Evolutionary conservation across 2,888 invertebrate genomes (phyloP).

Genomic region (Chymomyza fuscimana): DNA sequence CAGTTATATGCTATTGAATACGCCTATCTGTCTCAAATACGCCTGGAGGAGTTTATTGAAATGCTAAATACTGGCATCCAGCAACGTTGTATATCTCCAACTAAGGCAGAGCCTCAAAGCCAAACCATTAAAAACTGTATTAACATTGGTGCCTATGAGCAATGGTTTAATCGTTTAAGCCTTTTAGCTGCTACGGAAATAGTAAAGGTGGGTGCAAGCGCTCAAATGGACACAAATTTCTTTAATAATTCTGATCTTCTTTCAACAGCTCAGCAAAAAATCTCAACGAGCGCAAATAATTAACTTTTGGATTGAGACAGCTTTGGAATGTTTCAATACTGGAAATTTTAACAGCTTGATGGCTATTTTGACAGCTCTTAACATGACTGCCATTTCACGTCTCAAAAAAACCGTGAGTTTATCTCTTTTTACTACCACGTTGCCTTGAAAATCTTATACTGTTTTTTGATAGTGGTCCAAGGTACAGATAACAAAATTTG

Average conservation of each 20-base stretch:
- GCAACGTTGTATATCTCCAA: conserved; percentile 81
- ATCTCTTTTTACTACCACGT: not conserved
- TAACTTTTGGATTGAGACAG: conserved; percentile 97
- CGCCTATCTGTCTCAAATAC: conserved; percentile 94
- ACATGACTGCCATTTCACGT: conserved; percentile 94
- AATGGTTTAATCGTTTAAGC: conserved; percentile 96
- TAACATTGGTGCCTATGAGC: not conserved
- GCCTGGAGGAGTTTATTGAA: conserved; percentile 97
- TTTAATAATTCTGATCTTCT: conserved; percentile 38
- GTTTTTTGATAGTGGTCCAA: conserved; percentile 86
- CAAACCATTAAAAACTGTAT: conserved; percentile 82
- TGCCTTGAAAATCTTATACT: conserved; percentile 2
- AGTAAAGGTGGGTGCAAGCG: conserved; percentile 85
- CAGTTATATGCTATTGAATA: conserved; percentile 96
- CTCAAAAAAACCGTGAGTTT: conserved; percentile 93
- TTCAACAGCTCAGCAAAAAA: conserved; percentile 91
- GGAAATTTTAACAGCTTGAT: conserved; percentile 98
- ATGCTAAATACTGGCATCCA: conserved; percentile 88
- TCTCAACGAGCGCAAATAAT: conserved; percentile 93
- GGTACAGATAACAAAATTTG: conserved; percentile 89
- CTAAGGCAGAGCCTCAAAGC: conserved; percentile 85
- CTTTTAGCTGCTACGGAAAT: conserved; percentile 96
- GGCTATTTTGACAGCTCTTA: conserved; percentile 97
- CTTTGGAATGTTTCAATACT: conserved; percentile 96
- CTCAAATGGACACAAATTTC: not conserved